Evolutionary conservation across 92 coral and sea anemone species (phyloP).

Genomic region (Metridium senile): DNA sequence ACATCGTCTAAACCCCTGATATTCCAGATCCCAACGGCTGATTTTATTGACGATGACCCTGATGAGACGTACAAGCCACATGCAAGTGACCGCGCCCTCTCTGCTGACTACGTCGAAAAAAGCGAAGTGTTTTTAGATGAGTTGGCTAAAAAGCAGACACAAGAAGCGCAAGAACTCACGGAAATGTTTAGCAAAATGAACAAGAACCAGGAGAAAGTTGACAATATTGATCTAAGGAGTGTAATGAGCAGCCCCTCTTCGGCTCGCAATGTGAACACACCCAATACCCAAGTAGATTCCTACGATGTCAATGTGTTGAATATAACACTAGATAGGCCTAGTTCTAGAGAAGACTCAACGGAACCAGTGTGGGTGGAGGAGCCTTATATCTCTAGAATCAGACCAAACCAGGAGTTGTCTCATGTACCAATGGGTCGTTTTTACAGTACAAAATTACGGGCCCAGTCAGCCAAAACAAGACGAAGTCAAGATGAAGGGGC

Average conservation of each 20-base stretch:
- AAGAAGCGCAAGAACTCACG: constrained; percentile 66
- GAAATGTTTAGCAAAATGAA: constrained; percentile 69
- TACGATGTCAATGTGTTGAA: constrained; percentile 33
- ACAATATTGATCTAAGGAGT: constrained; percentile 31
- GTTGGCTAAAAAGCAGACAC: constrained; percentile 44
- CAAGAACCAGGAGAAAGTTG: constrained; percentile 45
- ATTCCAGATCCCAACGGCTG: constrained; percentile 84
- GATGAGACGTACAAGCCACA: constrained; percentile 4
- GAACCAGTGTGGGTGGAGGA: constrained; percentile 80
- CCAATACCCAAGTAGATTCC: constrained; percentile 20
- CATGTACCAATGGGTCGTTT: constrained; percentile 17
- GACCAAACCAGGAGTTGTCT: constrained; percentile 1
- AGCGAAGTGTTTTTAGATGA: constrained; percentile 62
- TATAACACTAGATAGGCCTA: not conserved
- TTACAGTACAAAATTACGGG: constrained; percentile 23
- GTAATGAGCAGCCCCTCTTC: constrained; percentile 11
- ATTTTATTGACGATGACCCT: constrained; percentile 53
- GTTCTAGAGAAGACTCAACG: not conserved
- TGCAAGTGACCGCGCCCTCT: constrained; percentile 28
- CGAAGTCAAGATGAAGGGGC: constrained; percentile 47
- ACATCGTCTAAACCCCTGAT: constrained; percentile 51
- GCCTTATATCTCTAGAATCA: constrained; percentile 36
- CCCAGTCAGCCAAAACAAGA: constrained; percentile 48
- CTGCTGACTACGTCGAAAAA: constrained; percentile 71
- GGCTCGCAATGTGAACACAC: constrained; percentile 11